These are phyloP conservation scores for Scaptomyza flava DNA, from an alignment of 2,888 invertebrate genomes.

Conservation along the genomic window DNA sequence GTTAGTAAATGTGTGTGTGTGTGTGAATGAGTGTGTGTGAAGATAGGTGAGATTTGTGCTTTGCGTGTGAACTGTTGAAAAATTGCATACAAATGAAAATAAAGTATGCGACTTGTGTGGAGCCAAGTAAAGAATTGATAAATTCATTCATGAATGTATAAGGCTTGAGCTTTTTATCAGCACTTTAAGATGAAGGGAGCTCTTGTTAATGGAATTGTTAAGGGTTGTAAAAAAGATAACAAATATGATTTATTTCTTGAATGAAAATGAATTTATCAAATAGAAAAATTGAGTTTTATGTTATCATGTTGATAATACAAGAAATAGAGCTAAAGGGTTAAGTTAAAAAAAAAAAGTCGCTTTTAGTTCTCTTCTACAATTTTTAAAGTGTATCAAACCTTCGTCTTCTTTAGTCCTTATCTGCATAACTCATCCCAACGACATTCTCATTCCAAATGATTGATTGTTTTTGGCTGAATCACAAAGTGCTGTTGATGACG, in stretches of 20 bases:
- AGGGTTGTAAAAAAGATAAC: not conserved
- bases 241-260: not conserved
- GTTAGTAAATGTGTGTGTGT: slow-evolving; percentile 9
- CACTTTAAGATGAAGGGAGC: not conserved
- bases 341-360: too few relatives aligned
- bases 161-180: not conserved
- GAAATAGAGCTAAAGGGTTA: too few relatives aligned
- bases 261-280: not conserved
- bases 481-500: slow-evolving; percentile 45
- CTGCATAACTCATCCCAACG: not conserved
- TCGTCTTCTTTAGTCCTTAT: not conserved
- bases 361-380: not conserved
- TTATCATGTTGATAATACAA: not conserved
- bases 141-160: slow-evolving; percentile 40
- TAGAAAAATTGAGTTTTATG: not conserved
- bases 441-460: slow-evolving; percentile 18
- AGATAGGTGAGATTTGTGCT: slow-evolving; percentile 19
- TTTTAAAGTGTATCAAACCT: not conserved
- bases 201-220: not conserved
- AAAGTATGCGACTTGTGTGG: slow-evolving; percentile 31
- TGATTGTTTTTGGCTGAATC: slow-evolving; percentile 33
- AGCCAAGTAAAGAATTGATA: slow-evolving; percentile 12
- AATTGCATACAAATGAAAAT: slow-evolving; percentile 61
- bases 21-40: not conserved
- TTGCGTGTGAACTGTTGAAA: slow-evolving; percentile 42